These are phyloP conservation scores for Zoanthus sansibaricus DNA, from an alignment of 92 coral and sea anemone species.

Conservation along the genomic window DNA sequence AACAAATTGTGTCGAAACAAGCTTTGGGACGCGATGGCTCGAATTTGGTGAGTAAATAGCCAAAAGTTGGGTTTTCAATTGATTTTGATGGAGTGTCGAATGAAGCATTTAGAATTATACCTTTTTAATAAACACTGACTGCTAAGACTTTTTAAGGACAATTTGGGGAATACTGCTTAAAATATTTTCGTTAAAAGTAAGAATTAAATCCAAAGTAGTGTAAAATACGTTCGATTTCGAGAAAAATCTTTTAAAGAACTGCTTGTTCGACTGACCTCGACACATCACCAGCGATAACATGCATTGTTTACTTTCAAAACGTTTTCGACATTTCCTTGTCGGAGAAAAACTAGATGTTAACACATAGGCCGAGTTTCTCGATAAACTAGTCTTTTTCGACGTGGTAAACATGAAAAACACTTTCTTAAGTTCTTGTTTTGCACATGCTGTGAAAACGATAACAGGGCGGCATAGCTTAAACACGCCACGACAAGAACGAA, in stretches of 20 bases:
- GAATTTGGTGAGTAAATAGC: conserved; percentile 47
- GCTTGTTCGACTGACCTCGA: background rate
- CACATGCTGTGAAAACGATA: background rate
- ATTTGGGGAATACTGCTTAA: background rate
- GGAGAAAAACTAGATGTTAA: background rate
- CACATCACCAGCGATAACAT: conserved; percentile 18
- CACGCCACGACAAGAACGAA: conserved; percentile 41
- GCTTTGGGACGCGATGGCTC: conserved; percentile 30
- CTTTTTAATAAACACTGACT: background rate
- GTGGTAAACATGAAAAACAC: background rate
- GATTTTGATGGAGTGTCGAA: conserved; percentile 31
- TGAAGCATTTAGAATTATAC: conserved; percentile 18
- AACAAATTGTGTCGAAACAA: conserved; percentile 18
- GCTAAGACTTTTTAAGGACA: background rate
- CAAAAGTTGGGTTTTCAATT: conserved; percentile 19
- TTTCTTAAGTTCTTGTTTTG: background rate
- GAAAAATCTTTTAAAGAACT: background rate
- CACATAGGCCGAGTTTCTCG: background rate
- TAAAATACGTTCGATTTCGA: background rate
- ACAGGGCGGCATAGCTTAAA: conserved; percentile 17
- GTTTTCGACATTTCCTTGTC: background rate
- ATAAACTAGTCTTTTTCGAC: background rate
- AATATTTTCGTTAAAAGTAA: background rate
- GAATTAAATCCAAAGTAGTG: background rate
- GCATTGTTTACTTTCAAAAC: background rate